Evolutionary conservation across 2,797 vertebrate genomes (phyloP).

Genomic region (Heteromormyrus szaboi): DNA sequence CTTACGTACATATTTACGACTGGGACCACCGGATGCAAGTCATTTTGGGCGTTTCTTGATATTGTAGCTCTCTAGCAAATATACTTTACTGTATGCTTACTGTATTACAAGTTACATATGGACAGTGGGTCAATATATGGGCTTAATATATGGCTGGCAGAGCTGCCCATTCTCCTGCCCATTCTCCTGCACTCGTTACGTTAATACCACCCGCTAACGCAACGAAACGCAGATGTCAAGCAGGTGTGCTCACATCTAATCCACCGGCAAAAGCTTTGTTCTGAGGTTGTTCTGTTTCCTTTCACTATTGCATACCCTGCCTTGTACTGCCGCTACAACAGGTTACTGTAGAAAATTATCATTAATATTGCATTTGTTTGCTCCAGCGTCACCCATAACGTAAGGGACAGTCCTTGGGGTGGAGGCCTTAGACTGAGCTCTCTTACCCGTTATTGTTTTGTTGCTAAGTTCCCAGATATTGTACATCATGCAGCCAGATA

Average conservation of each 20-base stretch:
- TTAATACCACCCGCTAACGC: neutral
- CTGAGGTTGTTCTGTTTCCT: neutral
- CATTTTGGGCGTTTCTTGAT: neutral
- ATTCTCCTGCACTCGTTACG: neutral
- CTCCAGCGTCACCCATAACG: neutral
- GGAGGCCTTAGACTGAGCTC: neutral
- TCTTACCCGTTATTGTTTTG: neutral
- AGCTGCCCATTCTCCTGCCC: neutral
- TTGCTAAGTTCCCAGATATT: neutral
- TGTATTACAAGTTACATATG: neutral
- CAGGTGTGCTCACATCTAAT: neutral
- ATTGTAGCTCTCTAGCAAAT: neutral
- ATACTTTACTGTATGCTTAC: neutral
- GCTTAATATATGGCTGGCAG: neutral
- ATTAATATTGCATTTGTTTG: neutral
- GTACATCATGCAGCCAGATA: neutral
- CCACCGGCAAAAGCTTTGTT: neutral
- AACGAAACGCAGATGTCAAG: neutral
- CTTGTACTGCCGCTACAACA: neutral
- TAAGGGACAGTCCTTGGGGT: neutral
- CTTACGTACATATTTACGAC: neutral
- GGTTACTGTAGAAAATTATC: neutral
- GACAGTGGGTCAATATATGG: neutral
- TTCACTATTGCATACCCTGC: neutral
- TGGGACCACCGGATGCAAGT: neutral